Percentiles rank a stretch among this genome's conserved stretches.
Evolutionary conservation across 1,140 invertebrate genomes (phyloP).

Genomic region (Macrobrachium nipponense): DNA sequence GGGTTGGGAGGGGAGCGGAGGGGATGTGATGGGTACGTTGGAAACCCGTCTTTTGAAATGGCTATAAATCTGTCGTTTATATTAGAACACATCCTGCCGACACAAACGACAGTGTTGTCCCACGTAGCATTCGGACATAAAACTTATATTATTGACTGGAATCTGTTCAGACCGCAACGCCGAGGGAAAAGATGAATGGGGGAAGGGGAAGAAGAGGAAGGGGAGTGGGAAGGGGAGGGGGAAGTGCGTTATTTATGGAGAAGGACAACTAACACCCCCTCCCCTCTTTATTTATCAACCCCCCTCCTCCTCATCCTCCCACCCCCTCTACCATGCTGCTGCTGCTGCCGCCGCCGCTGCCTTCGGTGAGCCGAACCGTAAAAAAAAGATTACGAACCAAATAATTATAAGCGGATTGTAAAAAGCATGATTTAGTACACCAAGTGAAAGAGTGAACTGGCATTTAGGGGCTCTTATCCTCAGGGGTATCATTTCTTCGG

Average conservation of each 20-base stretch:
- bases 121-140: too few relatives aligned
- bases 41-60: background rate
- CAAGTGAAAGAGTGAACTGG: constrained; percentile 59
- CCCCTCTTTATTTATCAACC: background rate
- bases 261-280: background rate
- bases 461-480: constrained; percentile 46
- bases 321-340: background rate
- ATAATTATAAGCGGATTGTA: constrained; percentile 53
- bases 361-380: background rate
- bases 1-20: background rate
- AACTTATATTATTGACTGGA: too few relatives aligned
- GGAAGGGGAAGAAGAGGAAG: background rate
- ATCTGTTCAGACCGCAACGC: too few relatives aligned
- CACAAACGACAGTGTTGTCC: too few relatives aligned
- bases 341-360: background rate
- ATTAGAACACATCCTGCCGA: too few relatives aligned
- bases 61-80: background rate
- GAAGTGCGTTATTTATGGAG: background rate
- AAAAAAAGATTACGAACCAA: constrained; percentile 45
- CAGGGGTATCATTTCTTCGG: constrained; percentile 21
- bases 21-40: background rate
- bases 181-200: background rate
- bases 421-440: constrained; percentile 54
- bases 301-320: background rate
- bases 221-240: background rate